phyloP scores from a whole-genome alignment of 2,113 vertebrate species.

The Pachypanchax playfairii region DNA sequence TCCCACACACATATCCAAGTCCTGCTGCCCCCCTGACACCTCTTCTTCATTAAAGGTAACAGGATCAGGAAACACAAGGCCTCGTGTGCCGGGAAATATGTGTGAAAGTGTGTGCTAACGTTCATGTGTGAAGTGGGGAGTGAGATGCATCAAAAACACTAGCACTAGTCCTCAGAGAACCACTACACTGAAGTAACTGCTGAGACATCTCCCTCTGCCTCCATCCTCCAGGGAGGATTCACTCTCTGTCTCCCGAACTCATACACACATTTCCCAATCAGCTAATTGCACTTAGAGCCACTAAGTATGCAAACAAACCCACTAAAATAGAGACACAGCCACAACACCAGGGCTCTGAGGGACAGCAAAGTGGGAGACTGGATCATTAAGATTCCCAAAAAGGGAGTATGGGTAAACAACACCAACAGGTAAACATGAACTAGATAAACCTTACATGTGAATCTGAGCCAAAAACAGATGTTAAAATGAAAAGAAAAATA shows the following conservation, averaged over 20 bases:
- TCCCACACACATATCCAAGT: constrained; percentile 17
- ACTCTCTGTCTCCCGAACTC: constrained; percentile 25
- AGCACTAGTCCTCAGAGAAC: constrained; percentile 61
- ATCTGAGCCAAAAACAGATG: constrained; percentile 22
- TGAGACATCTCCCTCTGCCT: constrained; percentile 71
- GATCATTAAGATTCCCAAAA: constrained; percentile 65
- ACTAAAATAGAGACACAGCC: constrained; percentile 72
- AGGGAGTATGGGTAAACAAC: constrained; percentile 62
- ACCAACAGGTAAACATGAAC: constrained; percentile 66
- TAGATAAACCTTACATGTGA: constrained; percentile 33
- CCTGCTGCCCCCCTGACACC: constrained; percentile 44
- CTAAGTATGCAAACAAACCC: constrained; percentile 76
- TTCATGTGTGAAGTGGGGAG: constrained; percentile 49
- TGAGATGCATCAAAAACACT: constrained; percentile 76
- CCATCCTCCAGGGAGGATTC: constrained; percentile 49
- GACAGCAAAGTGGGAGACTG: constrained; percentile 52
- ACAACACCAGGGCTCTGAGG: constrained; percentile 63
- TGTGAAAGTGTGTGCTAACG: constrained; percentile 19
- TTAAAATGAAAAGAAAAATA: constrained; percentile 3
- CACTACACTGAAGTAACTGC: constrained; percentile 66
- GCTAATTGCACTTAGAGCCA: constrained; percentile 72
- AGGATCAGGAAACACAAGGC: constrained; percentile 58
- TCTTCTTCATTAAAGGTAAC: constrained; percentile 74
- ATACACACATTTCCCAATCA: constrained; percentile 57
- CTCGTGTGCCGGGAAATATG: constrained; percentile 34